phyloP scores from a whole-genome alignment of 2,888 invertebrate species.

The Eremobia ochroleuca region DNA sequence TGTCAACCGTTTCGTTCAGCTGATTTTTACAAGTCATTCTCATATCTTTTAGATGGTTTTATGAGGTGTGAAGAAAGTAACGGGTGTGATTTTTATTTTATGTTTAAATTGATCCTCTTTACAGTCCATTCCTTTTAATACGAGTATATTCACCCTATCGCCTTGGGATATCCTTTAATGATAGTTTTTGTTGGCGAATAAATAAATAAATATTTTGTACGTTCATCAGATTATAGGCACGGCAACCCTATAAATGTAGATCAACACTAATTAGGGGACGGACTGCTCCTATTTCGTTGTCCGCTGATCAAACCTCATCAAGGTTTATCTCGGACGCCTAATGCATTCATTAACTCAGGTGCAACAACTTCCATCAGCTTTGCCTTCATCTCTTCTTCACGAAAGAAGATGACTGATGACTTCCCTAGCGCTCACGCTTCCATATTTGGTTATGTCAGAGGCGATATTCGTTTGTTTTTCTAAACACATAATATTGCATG shows the following conservation, averaged over 20 bases:
- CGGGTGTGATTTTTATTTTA: slow-evolving; percentile 22
- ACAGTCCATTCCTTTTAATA: background rate
- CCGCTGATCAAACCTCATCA: background rate
- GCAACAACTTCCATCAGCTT: background rate
- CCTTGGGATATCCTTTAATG: background rate
- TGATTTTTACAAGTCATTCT: slow-evolving; percentile 55
- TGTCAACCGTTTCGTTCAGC: slow-evolving; percentile 48
- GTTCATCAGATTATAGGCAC: background rate
- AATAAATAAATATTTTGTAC: background rate
- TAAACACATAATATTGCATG: background rate
- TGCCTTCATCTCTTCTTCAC: background rate
- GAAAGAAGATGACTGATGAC: background rate
- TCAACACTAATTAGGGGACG: background rate
- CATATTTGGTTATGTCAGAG: background rate
- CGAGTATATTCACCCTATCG: background rate
- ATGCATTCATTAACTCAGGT: background rate
- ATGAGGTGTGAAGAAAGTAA: slow-evolving; percentile 33
- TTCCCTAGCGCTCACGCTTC: background rate
- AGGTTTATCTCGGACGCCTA: too few species aligned
- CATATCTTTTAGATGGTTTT: slow-evolving; percentile 18
- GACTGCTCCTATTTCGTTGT: background rate
- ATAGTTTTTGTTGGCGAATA: background rate
- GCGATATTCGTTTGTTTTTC: slow-evolving; percentile 1
- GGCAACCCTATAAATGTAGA: background rate
- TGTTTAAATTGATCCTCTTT: slow-evolving; percentile 12